Percentiles rank a stretch among this genome's conserved stretches.
Evolutionary conservation across 2,113 vertebrate genomes (phyloP).

Genomic region (Phrynosoma platyrhinos): DNA sequence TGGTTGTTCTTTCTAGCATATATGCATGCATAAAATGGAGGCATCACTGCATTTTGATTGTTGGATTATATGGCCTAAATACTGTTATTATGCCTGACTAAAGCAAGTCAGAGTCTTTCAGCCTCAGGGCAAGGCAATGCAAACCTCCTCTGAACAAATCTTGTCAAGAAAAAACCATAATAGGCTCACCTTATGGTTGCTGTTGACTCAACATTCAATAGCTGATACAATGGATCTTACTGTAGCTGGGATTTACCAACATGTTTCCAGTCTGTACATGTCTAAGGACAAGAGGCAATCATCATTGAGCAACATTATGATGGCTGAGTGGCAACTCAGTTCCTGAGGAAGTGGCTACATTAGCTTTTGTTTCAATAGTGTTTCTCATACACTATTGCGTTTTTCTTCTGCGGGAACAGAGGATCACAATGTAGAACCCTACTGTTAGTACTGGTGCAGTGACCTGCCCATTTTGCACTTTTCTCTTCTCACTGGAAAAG

Average conservation of each 20-base stretch:
- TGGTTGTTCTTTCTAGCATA: background rate
- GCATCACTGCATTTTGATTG: background rate
- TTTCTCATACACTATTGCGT: background rate
- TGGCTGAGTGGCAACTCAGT: background rate
- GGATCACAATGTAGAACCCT: background rate
- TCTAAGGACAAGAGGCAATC: too few species aligned
- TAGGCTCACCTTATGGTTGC: too few species aligned
- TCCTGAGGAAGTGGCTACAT: background rate
- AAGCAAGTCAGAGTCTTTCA: too few species aligned
- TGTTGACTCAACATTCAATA: too few species aligned
- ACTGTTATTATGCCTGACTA: too few species aligned
- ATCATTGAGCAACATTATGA: background rate
- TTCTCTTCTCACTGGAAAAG: constrained; percentile 69
- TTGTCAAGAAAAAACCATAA: too few species aligned
- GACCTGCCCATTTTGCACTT: constrained; percentile 5
- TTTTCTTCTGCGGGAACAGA: background rate
- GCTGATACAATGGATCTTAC: too few species aligned
- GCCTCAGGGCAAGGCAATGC: too few species aligned
- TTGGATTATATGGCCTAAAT: too few species aligned
- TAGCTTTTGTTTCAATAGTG: background rate
- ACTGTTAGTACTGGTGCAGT: background rate
- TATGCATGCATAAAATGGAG: background rate
- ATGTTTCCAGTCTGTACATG: too few species aligned
- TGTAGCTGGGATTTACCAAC: too few species aligned
- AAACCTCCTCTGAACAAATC: too few species aligned